Percentiles rank a stretch among this genome's conserved stretches.
Conservation (phyloP, 2,113 vertebrate species). For the Hydropotes inermis region DNA sequence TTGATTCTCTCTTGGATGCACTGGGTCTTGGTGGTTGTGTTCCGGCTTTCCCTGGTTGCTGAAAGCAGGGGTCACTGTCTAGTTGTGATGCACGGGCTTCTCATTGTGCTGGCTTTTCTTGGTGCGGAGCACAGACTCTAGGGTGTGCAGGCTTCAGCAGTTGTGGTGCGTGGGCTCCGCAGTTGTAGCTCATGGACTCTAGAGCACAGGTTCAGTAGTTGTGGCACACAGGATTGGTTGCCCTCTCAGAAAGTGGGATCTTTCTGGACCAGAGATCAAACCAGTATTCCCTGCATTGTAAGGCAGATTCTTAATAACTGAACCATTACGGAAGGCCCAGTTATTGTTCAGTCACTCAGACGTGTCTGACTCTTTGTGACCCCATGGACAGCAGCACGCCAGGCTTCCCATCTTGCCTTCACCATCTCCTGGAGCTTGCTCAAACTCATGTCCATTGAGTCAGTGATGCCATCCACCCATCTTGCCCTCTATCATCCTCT, state of each 20-base stretch:
- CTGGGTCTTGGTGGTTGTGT: background rate
- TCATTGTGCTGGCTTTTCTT: background rate
- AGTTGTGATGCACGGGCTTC: fast-evolving
- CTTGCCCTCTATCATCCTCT: background rate
- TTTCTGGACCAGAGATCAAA: background rate
- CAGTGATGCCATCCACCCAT: background rate
- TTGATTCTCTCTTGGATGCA: background rate
- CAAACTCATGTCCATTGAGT: background rate
- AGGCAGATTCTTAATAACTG: background rate
- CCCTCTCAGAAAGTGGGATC: background rate
- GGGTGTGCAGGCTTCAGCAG: background rate
- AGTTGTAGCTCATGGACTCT: too few species aligned
- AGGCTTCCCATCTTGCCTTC: background rate
- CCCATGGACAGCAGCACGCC: background rate
- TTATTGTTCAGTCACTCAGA: background rate
- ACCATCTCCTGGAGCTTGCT: background rate
- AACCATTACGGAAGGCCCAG: background rate
- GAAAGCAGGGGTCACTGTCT: background rate
- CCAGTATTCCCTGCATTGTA: background rate
- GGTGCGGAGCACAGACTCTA: background rate
- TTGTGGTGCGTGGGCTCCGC: too few species aligned
- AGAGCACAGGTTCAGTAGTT: background rate
- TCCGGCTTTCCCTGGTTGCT: background rate
- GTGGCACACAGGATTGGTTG: background rate
- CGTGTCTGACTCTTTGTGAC: fast-evolving